Base-by-base conservation (phyloP, 2,113 vertebrate species). In the Mormoops blainvillei region DNA sequence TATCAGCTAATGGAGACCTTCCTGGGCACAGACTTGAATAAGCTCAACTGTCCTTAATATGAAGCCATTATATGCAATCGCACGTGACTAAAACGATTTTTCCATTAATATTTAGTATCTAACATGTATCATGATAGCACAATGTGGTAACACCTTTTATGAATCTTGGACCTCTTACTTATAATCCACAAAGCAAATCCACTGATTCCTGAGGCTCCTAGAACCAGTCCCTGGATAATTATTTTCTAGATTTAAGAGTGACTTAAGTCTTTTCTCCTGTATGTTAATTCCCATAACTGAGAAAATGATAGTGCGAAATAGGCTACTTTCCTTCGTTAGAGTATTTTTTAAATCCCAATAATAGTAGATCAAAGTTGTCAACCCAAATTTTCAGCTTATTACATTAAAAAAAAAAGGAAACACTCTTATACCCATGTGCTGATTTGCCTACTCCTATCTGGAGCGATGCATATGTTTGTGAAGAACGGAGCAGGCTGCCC, bases 381-480 rank as follows among this genome's bases (percentile, higher is more conserved):
- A 74, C 65, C 45, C n/a, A 16, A 63, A 54, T n/a, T 91, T 20
- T 80, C 68, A 43, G 26, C 11, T 56, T 78, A 74, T 19, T 54
- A 65, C 15, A 14, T 11, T n/a, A n/a, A n/a, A 14, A 16, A 73
- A 38, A 36, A 78, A 95, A 63, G 50, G 14, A 78, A 82, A 70
- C 63, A 38, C 26, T 10, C 8, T 36, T 50, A 38, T 0, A 0
- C n/a, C 7, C 7, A 6, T 7, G 1, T 0, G 19, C 33, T 0
- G 0, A 13, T 31, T 36, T 8, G 1, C 26, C 22, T 5, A 28
- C 48, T 12, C 52, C 45, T 24, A 50, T 11, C 28, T 48, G 73
- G 10, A 70, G 24, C 11, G 26, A 48, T 20, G 14, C 8, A 19
- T 15, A 6, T 3, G 5, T 45, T 4, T n/a, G 26, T 26, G 4